Conservation (phyloP, 1,140 invertebrate species). For the Bilobella aurantiaca region DNA sequence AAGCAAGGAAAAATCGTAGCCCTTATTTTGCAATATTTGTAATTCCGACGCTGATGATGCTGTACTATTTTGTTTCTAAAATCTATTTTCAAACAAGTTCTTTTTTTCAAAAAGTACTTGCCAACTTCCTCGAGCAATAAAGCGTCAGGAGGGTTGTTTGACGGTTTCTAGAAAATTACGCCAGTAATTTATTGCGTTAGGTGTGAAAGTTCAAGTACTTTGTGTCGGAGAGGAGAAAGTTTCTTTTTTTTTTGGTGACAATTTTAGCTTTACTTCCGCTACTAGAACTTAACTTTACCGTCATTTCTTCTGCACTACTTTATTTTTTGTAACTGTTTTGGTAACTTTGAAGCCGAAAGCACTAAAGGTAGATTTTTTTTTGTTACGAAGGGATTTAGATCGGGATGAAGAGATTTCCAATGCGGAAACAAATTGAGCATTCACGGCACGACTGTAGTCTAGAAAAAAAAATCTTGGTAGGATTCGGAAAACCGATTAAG, state of each 20-base stretch:
- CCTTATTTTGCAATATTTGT: neutral
- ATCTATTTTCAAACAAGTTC: neutral
- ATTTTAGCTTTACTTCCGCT: neutral
- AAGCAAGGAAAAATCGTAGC: conserved; percentile 36
- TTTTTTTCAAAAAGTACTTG: neutral
- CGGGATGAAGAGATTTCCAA: neutral
- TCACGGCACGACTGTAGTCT: neutral
- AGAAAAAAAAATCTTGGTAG: neutral
- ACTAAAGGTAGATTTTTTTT: neutral
- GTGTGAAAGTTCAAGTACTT: neutral
- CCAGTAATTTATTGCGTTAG: neutral
- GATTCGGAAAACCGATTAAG: neutral
- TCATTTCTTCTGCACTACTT: neutral
- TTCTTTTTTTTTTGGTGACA: conserved; percentile 3
- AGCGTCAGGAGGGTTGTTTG: neutral
- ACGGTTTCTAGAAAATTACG: neutral
- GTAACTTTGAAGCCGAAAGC: neutral
- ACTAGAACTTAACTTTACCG: too few species aligned
- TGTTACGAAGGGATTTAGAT: neutral
- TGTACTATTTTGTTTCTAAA: neutral
- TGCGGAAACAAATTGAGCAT: neutral
- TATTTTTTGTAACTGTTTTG: neutral
- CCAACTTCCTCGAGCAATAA: neutral
- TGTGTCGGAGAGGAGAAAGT: conserved; percentile 1
- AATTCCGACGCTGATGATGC: too few species aligned